A percentile compares a stretch with the other conserved stretches of the same genome.
Conservation (phyloP, 1,140 invertebrate genomes). For the Drosophila tropicalis region DNA sequence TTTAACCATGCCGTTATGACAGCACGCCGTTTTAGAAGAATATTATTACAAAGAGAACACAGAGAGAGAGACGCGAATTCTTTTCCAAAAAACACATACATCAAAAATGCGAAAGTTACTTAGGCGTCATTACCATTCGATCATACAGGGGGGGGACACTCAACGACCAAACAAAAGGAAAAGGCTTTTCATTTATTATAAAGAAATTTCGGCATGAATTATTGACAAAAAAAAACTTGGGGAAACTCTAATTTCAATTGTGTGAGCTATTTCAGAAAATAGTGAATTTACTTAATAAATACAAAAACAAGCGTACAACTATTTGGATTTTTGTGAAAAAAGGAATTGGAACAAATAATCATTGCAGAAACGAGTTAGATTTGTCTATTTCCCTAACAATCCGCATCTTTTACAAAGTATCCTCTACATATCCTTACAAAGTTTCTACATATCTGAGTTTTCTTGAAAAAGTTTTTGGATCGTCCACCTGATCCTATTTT, state of each 20-base stretch:
- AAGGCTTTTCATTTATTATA: neutral
- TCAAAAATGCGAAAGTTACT: conserved; percentile 27
- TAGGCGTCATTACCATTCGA: conserved; percentile 28
- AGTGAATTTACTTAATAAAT: conserved; percentile 22
- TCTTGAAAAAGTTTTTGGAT: too few species aligned
- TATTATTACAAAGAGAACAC: neutral
- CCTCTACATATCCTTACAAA: too few species aligned
- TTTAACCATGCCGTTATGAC: neutral
- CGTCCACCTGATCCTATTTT: too few species aligned
- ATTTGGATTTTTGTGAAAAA: neutral
- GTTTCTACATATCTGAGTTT: too few species aligned
- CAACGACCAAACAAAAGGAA: neutral
- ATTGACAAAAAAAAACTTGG: conserved; percentile 6
- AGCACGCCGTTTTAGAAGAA: neutral
- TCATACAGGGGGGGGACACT: neutral
- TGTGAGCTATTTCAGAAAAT: conserved; percentile 11
- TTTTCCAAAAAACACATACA: neutral
- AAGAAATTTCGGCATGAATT: conserved; percentile 4
- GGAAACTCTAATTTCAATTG: neutral
- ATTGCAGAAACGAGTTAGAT: too few species aligned
- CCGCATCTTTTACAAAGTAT: too few species aligned
- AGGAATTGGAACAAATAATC: too few species aligned
- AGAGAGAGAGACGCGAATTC: conserved; percentile 13
- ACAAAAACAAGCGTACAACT: neutral
- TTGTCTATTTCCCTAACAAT: too few species aligned